Conservation (phyloP, 2,113 vertebrate genomes). For the Heliornis fulica region DNA sequence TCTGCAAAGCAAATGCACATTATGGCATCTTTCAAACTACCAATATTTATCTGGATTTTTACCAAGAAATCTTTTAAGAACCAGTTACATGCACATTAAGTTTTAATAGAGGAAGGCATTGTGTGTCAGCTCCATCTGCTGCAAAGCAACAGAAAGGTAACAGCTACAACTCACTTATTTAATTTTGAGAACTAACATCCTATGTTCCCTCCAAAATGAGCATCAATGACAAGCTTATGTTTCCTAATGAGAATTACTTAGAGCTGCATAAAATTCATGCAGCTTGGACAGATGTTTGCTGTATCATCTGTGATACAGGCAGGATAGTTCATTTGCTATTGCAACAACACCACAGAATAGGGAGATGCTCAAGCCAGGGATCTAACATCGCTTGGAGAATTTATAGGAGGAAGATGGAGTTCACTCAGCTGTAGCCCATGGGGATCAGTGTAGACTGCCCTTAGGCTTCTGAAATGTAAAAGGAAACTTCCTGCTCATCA, state of each 20-base stretch:
- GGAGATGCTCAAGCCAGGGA: neutral
- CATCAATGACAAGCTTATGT: neutral
- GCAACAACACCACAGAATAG: neutral
- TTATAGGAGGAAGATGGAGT: neutral
- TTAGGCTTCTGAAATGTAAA: neutral
- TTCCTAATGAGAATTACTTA: neutral
- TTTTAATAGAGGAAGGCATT: neutral
- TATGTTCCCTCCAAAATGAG: neutral
- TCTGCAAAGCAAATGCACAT: neutral
- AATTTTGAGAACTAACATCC: neutral
- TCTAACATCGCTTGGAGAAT: neutral
- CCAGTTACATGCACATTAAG: neutral
- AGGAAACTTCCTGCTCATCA: neutral
- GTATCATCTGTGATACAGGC: neutral
- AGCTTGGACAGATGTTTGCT: neutral
- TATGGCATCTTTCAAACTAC: neutral
- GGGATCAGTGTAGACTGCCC: neutral
- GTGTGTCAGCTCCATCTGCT: neutral
- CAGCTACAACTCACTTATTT: neutral
- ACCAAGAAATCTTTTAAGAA: neutral
- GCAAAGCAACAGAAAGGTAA: neutral
- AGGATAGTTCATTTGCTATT: neutral
- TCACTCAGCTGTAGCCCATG: neutral
- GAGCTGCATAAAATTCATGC: neutral
- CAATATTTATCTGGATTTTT: neutral